These are phyloP conservation scores for Pollicipes pollicipes DNA, from an alignment of 1,140 invertebrate genomes.

Conservation along the genomic window DNA sequence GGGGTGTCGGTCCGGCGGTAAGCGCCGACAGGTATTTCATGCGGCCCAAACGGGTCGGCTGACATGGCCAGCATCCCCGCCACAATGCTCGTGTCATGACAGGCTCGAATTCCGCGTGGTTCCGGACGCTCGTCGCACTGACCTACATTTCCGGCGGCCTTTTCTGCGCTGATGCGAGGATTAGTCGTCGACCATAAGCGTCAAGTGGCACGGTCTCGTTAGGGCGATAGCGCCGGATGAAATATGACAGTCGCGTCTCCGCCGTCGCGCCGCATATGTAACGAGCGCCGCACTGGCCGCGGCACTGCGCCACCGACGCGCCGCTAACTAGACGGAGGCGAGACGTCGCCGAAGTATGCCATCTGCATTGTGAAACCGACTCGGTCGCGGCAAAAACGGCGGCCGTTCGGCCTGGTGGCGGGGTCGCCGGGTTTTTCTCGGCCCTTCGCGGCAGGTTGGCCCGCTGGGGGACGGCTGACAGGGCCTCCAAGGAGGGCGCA, in stretches of 20 bases:
- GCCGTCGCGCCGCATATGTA: neutral
- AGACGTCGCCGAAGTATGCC: neutral
- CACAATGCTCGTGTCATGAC: neutral
- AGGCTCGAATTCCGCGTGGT: neutral
- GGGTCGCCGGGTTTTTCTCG: neutral
- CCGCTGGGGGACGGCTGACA: too few relatives aligned
- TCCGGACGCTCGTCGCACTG: too few relatives aligned
- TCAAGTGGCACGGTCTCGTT: neutral
- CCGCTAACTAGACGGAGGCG: neutral
- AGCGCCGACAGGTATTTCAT: neutral
- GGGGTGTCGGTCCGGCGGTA: too few relatives aligned
- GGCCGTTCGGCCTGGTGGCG: too few relatives aligned
- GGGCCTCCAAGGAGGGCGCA: too few relatives aligned
- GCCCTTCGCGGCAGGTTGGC: neutral
- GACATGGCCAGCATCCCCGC: neutral
- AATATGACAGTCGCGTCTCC: neutral
- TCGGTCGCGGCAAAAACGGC: neutral
- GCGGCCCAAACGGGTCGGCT: neutral
- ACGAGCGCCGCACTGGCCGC: neutral
- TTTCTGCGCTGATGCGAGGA: neutral
- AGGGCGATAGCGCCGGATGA: neutral
- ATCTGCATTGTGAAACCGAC: neutral
- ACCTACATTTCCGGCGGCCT: neutral
- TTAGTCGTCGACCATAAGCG: neutral
- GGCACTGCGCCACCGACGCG: neutral